Percentiles rank a stretch among this genome's conserved stretches.
Conservation (phyloP, 2,113 vertebrate genomes). For the Thinocorus orbignyianus region DNA sequence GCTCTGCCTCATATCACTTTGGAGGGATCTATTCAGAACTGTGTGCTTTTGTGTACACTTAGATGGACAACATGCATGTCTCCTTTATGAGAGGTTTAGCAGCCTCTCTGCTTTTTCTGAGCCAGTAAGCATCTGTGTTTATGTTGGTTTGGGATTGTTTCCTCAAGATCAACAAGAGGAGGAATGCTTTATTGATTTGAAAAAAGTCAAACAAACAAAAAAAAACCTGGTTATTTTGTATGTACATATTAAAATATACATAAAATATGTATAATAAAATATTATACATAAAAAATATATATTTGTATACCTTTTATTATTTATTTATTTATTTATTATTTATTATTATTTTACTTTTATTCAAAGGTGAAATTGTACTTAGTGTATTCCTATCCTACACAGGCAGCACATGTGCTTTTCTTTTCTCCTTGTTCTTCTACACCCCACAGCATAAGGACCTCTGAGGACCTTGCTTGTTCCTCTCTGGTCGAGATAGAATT, state of each 20-base stretch:
- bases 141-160: constrained; percentile 33
- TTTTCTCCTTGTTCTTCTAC: neutral
- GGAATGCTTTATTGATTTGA: constrained; percentile 15
- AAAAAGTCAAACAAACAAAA: neutral
- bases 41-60: neutral
- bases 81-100: neutral
- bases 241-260: neutral
- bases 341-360: too few species aligned
- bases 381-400: neutral
- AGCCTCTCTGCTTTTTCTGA: constrained; percentile 25
- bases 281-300: too few species aligned
- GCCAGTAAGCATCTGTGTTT: constrained; percentile 14
- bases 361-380: neutral
- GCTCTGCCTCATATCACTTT: neutral
- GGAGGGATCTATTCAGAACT: neutral
- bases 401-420: neutral
- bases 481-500: neutral
- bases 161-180: constrained; percentile 26
- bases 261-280: too few species aligned
- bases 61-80: neutral
- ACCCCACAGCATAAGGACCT: neutral
- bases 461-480: neutral
- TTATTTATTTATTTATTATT: too few species aligned
- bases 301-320: too few species aligned
- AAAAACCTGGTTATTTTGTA: neutral